phyloP scores from a whole-genome alignment of 2,797 vertebrate species.

The Prunella strophiata region DNA sequence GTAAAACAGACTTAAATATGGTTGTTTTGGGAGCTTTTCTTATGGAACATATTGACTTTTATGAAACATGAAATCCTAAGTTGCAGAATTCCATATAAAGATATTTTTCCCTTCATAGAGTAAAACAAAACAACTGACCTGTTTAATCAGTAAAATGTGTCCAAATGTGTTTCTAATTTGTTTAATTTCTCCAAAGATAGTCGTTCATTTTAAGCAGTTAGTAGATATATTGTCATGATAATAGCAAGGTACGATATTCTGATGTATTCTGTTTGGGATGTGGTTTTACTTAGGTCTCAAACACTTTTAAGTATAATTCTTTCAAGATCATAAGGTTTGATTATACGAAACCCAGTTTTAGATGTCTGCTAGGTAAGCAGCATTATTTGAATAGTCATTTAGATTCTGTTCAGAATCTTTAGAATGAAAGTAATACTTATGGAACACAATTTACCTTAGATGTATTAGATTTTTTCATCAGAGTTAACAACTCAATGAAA shows the following conservation, averaged over 20 bases:
- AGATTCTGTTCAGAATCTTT: neutral
- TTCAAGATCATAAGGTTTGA: neutral
- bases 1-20: neutral
- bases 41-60: neutral
- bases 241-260: neutral
- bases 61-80: neutral
- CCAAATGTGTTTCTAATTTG: neutral
- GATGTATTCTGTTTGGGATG: neutral
- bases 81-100: neutral
- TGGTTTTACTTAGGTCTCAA: neutral
- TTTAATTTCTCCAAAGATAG: neutral
- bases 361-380: neutral
- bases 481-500: neutral
- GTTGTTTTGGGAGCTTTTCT: neutral
- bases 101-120: neutral
- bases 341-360: neutral
- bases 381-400: neutral
- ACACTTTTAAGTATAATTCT: neutral
- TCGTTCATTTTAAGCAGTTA: neutral
- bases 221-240: neutral
- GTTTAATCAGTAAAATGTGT: neutral
- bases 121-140: neutral
- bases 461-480: neutral
- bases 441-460: neutral
- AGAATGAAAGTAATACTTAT: neutral